A percentile compares a stretch with the other conserved stretches of the same genome.
Conservation (phyloP, 2,888 invertebrate species). For the Diarsia dahlii region DNA sequence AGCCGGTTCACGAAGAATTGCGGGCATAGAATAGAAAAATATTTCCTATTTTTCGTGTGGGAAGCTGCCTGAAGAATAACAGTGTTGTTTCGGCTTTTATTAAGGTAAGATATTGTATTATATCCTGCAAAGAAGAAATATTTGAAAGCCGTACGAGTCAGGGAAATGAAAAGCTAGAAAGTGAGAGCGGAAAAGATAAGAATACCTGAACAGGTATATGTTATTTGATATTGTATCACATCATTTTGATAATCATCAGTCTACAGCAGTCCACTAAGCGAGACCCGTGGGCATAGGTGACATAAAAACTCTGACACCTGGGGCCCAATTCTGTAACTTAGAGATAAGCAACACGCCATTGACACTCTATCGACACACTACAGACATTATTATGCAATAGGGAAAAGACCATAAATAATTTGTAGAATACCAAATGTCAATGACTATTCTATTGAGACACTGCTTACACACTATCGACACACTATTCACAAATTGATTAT, state of each 20-base stretch:
- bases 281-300: too few relatives aligned
- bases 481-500: too few relatives aligned
- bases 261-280: not conserved
- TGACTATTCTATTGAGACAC: too few relatives aligned
- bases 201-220: not conserved
- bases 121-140: not conserved
- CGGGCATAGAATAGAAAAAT: conserved; percentile 56
- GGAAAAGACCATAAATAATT: too few relatives aligned
- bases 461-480: too few relatives aligned
- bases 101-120: conserved; percentile 29
- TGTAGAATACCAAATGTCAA: too few relatives aligned
- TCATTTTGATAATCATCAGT: not conserved
- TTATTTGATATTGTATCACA: not conserved
- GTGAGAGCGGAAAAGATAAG: too few relatives aligned
- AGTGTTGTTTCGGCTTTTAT: conserved; percentile 32
- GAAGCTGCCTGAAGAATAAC: conserved; percentile 1
- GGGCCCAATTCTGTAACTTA: too few relatives aligned
- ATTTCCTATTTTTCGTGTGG: conserved; percentile 43
- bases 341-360: too few relatives aligned
- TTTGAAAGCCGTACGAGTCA: not conserved
- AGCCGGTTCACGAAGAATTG: conserved; percentile 39
- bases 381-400: too few relatives aligned
- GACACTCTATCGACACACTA: too few relatives aligned
- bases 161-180: not conserved
- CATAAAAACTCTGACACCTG: too few relatives aligned